These are phyloP conservation scores for Sycophila sp. DNA, from an alignment of 1,140 invertebrate species.

Conservation along the genomic window DNA sequence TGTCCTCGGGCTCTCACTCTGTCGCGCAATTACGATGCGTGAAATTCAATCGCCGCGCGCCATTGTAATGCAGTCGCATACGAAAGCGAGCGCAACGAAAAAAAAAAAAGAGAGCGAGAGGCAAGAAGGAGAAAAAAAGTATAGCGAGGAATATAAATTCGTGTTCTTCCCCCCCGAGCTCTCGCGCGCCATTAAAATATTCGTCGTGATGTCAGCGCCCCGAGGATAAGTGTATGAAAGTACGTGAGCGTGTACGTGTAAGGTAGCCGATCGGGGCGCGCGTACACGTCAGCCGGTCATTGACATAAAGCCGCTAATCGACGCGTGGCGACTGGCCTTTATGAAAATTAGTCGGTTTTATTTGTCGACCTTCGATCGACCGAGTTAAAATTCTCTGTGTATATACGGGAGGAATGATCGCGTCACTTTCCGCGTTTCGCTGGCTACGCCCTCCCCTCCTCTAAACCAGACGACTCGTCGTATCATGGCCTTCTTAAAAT, in stretches of 20 bases:
- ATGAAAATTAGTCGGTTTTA: slow-evolving; percentile 27
- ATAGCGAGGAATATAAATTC: not conserved
- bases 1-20: too few relatives aligned
- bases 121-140: not conserved
- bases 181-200: slow-evolving; percentile 17
- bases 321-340: slow-evolving; percentile 3
- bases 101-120: not conserved
- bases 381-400: not conserved
- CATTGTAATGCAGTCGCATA: slow-evolving; percentile 12
- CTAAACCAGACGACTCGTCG: too few relatives aligned
- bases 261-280: too few relatives aligned
- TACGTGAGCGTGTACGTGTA: not conserved
- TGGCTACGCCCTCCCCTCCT: too few relatives aligned
- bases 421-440: not conserved
- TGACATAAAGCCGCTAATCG: slow-evolving; percentile 24
- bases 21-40: slow-evolving; percentile 24
- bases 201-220: slow-evolving; percentile 13
- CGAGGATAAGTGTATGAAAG: not conserved
- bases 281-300: slow-evolving; percentile 25
- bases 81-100: slow-evolving; percentile 1
- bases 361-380: slow-evolving; percentile 30
- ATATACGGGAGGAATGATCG: too few relatives aligned
- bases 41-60: slow-evolving; percentile 30
- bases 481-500: too few relatives aligned
- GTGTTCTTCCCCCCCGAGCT: not conserved